Evolutionary conservation across 2,113 vertebrate species (phyloP), one percentile per base, ranked within the genome.

Genomic region (Setophaga kirtlandii): DNA sequence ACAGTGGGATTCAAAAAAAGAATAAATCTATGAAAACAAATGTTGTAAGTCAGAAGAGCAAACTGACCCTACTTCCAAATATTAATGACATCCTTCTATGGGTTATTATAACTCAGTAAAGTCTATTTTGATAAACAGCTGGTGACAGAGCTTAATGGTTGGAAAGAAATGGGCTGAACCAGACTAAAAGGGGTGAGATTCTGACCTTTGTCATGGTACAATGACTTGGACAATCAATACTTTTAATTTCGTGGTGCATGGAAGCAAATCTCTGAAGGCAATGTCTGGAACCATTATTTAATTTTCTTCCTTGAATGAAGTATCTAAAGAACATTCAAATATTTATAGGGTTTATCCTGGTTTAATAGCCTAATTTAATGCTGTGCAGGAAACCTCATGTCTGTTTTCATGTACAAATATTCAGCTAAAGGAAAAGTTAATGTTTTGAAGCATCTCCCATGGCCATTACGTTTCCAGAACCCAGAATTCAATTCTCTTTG

Each of bases 161-260:
- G 6, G 1, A 31, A 59, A n/a, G 41, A 89, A 71, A 89, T n/a
- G 60, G 53, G 52, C 20, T 78, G 12, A 16, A 74, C 33, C 20
- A 75, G 90, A 90, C 7, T 62, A 41, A 73, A 87, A 63, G 33
- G 30, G 33, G 55, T 92, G 68, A 83, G 21, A 65, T 75, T 75
- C 31, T 97, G 62, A 83, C 63, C 41, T 96, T 94, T 96, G 35
- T 76, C 60, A 65, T 12, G 70, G 25, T 89, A 47, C 33, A 33
- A 33, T 16, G 7, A 28, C 30, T 96, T 41, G n/a, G 20, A 81
- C 19, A 94, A 97, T 97, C 97, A 96, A 94, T 96, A 94, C 47
- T 96, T 97, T 96, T 93, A 82, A 96, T 95, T 97, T 97, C 25
- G 27, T 89, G 82, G 24, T 89, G 85, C 7, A 4, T 86, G 37